Conservation (phyloP, 2,797 vertebrate genomes). For the Centropyge bicolor region DNA sequence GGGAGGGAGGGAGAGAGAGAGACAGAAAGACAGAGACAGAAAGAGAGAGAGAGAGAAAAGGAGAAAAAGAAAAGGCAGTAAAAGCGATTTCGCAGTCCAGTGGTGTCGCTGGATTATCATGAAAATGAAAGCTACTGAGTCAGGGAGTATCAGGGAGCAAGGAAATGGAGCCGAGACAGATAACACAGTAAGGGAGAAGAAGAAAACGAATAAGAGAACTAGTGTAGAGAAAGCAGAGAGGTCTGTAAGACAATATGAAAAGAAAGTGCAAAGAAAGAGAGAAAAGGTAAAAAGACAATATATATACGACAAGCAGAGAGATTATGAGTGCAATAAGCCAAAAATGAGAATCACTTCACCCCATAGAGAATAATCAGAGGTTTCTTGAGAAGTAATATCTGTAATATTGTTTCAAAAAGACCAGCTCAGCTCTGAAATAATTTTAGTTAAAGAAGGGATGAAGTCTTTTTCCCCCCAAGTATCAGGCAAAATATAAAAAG, state of each 20-base stretch:
- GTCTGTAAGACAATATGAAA: slow-evolving; percentile 82
- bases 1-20: slow-evolving; percentile 16
- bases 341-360: slow-evolving; percentile 82
- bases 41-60: slow-evolving; percentile 35
- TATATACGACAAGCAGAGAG: slow-evolving; percentile 81
- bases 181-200: slow-evolving; percentile 82
- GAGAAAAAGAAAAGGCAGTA: slow-evolving; percentile 61
- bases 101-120: slow-evolving; percentile 88
- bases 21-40: slow-evolving; percentile 23
- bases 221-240: slow-evolving; percentile 70
- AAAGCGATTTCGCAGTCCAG: slow-evolving; percentile 87
- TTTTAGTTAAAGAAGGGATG: slow-evolving; percentile 57
- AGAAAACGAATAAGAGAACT: slow-evolving; percentile 73
- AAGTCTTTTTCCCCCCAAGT: slow-evolving; percentile 29
- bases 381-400: slow-evolving; percentile 83
- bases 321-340: slow-evolving; percentile 84
- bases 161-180: slow-evolving; percentile 85
- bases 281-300: slow-evolving; percentile 84
- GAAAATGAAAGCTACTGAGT: slow-evolving; percentile 88
- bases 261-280: slow-evolving; percentile 74
- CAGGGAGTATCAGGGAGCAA: slow-evolving; percentile 85
- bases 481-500: slow-evolving; percentile 45
- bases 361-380: slow-evolving; percentile 81
- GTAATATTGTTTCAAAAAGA: slow-evolving; percentile 80
- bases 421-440: slow-evolving; percentile 70